These are phyloP conservation scores for Amblyopsis rosae DNA, from an alignment of 2,113 vertebrate genomes.

Conservation along the genomic window DNA sequence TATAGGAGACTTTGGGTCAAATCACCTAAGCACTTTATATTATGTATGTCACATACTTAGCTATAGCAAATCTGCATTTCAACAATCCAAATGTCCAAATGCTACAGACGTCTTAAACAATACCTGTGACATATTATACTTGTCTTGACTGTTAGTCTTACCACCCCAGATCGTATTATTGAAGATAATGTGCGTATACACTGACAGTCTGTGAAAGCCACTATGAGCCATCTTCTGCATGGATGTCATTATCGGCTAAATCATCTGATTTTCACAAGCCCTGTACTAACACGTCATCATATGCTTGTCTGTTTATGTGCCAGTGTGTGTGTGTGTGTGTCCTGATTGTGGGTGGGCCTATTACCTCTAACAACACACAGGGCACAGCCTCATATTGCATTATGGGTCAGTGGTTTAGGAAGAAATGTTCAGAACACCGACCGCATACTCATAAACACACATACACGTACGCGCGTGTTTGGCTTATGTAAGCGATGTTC, in stretches of 20 bases:
- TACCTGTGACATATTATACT: slow-evolving; percentile 35
- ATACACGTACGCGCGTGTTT: slow-evolving; percentile 14
- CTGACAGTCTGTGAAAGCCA: not conserved
- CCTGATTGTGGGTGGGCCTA: slow-evolving; percentile 72
- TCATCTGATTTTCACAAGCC: not conserved
- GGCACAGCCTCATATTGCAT: slow-evolving; percentile 49
- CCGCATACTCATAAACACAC: slow-evolving; percentile 36
- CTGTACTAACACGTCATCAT: not conserved
- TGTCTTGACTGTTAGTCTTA: not conserved
- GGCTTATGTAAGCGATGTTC: slow-evolving; percentile 12
- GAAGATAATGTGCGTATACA: not conserved
- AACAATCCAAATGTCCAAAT: slow-evolving; percentile 18
- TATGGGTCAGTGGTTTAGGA: slow-evolving; percentile 66
- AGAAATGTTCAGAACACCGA: slow-evolving; percentile 61
- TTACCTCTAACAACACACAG: slow-evolving; percentile 42
- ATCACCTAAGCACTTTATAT: too few species aligned
- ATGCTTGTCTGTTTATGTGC: not conserved
- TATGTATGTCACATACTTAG: too few species aligned
- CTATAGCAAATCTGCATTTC: slow-evolving; percentile 24
- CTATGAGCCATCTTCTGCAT: not conserved
- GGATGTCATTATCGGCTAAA: not conserved
- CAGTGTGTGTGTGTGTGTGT: slow-evolving; percentile 30
- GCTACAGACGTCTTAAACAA: too few species aligned
- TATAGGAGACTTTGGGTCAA: too few species aligned
- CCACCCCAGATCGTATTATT: not conserved